These are phyloP conservation scores for Hippocampus zosterae DNA, from an alignment of 2,113 vertebrate species.

Conservation along the genomic window DNA sequence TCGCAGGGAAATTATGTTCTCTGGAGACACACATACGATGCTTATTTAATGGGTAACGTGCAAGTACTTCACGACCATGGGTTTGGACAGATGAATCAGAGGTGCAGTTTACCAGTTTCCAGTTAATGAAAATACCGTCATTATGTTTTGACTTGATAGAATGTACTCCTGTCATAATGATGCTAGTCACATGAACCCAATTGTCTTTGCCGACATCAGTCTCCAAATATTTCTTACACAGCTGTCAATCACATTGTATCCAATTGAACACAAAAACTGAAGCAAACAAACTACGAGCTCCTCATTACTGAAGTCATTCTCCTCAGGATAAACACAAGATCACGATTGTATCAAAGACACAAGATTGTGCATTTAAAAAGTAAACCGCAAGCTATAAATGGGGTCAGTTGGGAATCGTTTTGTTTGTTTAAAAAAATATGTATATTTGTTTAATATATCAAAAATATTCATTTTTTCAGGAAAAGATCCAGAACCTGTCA, in stretches of 20 bases:
- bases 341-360: neutral
- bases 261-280: neutral
- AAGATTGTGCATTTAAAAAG: too few relatives aligned
- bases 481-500: conserved; percentile 2
- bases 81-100: neutral
- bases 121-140: neutral
- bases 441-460: too few relatives aligned
- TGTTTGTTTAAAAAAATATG: too few relatives aligned
- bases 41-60: too few relatives aligned
- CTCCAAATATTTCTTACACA: neutral
- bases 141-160: neutral
- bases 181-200: neutral
- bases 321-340: too few relatives aligned
- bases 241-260: neutral
- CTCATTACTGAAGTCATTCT: neutral
- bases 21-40: neutral
- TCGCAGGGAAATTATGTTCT: neutral
- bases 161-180: neutral
- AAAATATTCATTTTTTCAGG: neutral
- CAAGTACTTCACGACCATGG: neutral
- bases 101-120: neutral
- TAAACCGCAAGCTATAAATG: too few relatives aligned
- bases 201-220: neutral
- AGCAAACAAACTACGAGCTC: neutral
- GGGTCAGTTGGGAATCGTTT: too few relatives aligned